Evolutionary conservation across 2,888 invertebrate genomes (phyloP).

Genomic region (Athalia cordata): DNA sequence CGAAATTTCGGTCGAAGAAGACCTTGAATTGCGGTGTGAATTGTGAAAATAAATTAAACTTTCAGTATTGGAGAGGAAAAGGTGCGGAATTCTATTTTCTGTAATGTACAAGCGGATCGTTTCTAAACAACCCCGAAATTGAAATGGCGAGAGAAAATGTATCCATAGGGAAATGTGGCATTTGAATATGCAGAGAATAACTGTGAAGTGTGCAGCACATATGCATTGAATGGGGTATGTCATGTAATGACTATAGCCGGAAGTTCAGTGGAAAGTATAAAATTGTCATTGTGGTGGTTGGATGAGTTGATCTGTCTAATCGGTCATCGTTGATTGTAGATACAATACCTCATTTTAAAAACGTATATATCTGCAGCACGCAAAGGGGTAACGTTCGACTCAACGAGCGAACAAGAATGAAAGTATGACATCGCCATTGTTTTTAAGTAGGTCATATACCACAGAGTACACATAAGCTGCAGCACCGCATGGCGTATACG

Average conservation of each 20-base stretch:
- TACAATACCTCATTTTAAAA: background rate
- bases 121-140: background rate
- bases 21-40: no score
- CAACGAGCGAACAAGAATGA: conserved; percentile 35
- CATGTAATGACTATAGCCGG: background rate
- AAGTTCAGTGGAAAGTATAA: background rate
- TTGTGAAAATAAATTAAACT: no score
- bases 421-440: conserved; percentile 45
- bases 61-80: background rate
- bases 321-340: background rate
- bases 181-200: no score
- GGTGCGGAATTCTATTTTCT: background rate
- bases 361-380: conserved; percentile 8
- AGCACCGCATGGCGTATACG: background rate
- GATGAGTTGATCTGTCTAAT: conserved; percentile 23
- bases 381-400: conserved; percentile 11
- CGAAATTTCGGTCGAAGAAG: no score
- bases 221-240: no score
- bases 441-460: conserved; percentile 33
- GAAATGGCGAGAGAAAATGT: background rate
- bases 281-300: background rate
- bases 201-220: no score
- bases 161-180: background rate
- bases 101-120: background rate
- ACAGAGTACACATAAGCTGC: background rate